Conservation (phyloP, 2,797 vertebrate species). For the Falco rusticolus region DNA sequence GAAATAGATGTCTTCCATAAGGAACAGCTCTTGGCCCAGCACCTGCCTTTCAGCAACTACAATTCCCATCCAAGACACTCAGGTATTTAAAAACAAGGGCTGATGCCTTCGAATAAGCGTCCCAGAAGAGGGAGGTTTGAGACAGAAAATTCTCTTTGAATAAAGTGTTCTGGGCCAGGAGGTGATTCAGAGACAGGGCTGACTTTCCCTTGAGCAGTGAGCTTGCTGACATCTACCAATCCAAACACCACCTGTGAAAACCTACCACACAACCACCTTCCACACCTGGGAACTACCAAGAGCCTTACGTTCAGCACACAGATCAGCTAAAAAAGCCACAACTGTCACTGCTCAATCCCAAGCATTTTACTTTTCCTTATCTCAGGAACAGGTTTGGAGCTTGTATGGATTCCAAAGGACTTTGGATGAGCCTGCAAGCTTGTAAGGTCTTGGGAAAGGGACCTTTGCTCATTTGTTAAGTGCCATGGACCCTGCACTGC, state of each 20-base stretch:
- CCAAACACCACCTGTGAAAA: neutral
- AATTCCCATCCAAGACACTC: neutral
- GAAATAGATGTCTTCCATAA: neutral
- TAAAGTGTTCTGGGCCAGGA: neutral
- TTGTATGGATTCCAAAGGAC: neutral
- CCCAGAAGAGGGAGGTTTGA: neutral
- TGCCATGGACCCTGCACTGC: neutral
- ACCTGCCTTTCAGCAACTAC: neutral
- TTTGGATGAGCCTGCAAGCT: neutral
- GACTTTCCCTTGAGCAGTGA: neutral
- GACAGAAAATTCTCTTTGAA: neutral
- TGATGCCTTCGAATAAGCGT: neutral
- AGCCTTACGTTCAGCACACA: neutral
- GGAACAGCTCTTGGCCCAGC: neutral
- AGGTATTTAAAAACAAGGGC: neutral
- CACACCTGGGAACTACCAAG: neutral
- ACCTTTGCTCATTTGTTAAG: neutral
- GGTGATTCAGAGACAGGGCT: conserved; percentile 6
- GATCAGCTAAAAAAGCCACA: neutral
- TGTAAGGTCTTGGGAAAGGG: neutral
- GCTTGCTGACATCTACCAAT: neutral
- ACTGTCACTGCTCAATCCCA: neutral
- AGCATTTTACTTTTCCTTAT: neutral
- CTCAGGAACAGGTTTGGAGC: neutral
- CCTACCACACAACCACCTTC: neutral